Evolutionary conservation across 2,797 vertebrate species (phyloP), one percentile per base, ranked within the genome.

Genomic region (Brachyalestes nurse): DNA sequence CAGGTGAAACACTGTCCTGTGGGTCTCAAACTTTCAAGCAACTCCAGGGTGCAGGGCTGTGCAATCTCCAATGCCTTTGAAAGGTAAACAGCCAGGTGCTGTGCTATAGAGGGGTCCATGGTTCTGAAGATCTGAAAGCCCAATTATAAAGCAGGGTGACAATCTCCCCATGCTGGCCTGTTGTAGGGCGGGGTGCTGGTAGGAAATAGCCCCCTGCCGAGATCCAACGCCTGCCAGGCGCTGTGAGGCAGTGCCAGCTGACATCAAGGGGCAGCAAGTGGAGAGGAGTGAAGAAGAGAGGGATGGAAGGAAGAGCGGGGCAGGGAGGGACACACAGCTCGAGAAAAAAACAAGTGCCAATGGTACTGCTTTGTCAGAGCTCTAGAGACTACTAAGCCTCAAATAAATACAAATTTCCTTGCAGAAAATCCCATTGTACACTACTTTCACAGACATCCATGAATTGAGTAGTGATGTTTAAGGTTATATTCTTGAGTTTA

Each of bases 191-290:
- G 81, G 83, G 72, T 75, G 57, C 25, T 74, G 72, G 53, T 60
- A 25, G 57, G 72, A 79, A 82, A 69, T 84, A 82, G 78, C 83
- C 82, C 84, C 86, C 82, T 82, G 84, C 82, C 25, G 86, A 86
- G 86, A 87, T 86, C 86, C 86, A 86, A 86, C 66, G 80, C 71
- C 40, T 81, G 84, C 72, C 80, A 87, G 83, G 81, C 62, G 77
- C 82, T 81, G 78, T 81, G 82, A 85, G 82, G 75, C 72, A 84
- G 78, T 82, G 84, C 84, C 84, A 86, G 80, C 78, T 74, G 72
- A 83, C 84, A 82, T 84, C 84, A 87, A 87, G 86, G 84, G 72
- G 77, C 83, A 73, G 51, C 10, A 38, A 64, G 14, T 17, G 45
- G 60, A 42, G 23, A 34, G 53, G 28, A 75, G 61, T 19, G 70